Evolutionary conservation across 2,113 vertebrate species (phyloP), one percentile per base, ranked within the genome.

Genomic region (Columba janthina): DNA sequence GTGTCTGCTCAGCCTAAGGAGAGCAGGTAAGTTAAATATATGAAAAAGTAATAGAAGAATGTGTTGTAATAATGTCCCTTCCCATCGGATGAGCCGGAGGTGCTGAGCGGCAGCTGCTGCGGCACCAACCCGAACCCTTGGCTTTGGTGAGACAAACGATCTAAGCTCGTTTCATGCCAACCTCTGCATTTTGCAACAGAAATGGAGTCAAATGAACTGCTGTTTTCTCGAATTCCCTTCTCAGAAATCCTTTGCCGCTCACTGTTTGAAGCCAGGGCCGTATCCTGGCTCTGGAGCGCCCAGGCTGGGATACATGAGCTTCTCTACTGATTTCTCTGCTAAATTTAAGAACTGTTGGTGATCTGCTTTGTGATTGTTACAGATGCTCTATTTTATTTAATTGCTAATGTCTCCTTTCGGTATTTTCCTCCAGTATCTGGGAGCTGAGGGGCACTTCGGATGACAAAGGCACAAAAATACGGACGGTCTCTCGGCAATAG

Each of bases 281-380:
- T 31, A 15, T 40, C 20, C 88, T 9, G 57, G 15, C 85, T 40
- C 66, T 4, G 72, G 36, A 66, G 51, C 40, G 1, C 28, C 70
- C 1, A 2, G 19, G 21, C 58, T 44, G 36, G 1, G 12, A 3
- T 2, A 3, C 64, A 0, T 0, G 11, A 19, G 22, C 8, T 90
- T 84, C 61, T 5, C 40, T 10, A 1, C n/a, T 3, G 9, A 34
- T 60, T 44, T 21, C 44, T 26, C 38, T 25, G 73, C 58, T 50
- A 2, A 12, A 17, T 17, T 22, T 21, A 80, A 25, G 29, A 40
- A 1, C 34, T 38, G 1, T 4, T 2, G 12, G 5, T 15, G 38
- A 13, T 16, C 14, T 4, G 53, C 1, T 22, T 53, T 20, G 16
- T 46, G 40, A 13, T 26, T 40, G 14, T 48, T 53, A 8, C 0